phyloP scores from a whole-genome alignment of 1,140 invertebrate genomes.

The Hirudo medicinalis region DNA sequence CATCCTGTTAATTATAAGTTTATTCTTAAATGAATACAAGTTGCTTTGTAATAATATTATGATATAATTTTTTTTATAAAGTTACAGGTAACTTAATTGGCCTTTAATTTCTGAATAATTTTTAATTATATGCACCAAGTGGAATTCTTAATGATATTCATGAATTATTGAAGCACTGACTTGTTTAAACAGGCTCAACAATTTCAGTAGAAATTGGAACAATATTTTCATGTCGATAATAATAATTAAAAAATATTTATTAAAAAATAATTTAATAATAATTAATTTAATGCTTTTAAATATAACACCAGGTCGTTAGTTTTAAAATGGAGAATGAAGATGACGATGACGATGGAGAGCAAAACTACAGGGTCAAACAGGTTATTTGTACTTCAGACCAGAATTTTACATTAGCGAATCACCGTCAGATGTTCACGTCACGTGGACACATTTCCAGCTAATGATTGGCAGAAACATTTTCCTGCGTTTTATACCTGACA shows the following conservation, averaged over 20 bases:
- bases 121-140: not conserved
- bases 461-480: conserved; percentile 8
- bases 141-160: too few species aligned
- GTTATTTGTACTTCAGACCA: conserved; percentile 5
- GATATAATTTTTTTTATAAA: conserved; percentile 21
- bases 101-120: not conserved
- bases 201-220: too few species aligned
- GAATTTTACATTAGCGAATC: not conserved
- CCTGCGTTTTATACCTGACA: conserved; percentile 23
- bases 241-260: too few species aligned
- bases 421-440: not conserved
- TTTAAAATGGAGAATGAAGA: not conserved
- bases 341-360: not conserved
- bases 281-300: too few species aligned
- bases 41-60: conserved; percentile 1
- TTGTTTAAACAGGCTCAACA: too few species aligned
- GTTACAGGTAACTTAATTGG: not conserved
- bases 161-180: too few species aligned
- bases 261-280: too few species aligned
- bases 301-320: not conserved
- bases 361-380: not conserved
- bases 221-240: too few species aligned
- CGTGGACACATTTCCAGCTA: not conserved
- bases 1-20: not conserved
- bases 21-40: not conserved